phyloP scores from a whole-genome alignment of 2,113 vertebrate species.

The Lamprologus sp. region DNA sequence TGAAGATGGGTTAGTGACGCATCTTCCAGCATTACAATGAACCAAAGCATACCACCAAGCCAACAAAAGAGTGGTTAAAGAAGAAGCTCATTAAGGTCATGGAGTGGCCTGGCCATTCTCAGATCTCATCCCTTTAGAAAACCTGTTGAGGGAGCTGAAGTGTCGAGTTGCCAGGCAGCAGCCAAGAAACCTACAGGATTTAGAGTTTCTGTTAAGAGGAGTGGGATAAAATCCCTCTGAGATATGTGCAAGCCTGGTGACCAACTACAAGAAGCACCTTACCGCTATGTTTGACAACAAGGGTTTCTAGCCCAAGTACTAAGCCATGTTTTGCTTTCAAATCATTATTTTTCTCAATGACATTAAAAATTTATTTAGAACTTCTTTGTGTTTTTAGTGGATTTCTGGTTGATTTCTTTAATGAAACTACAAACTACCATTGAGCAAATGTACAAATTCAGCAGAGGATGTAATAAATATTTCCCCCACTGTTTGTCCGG shows the following conservation, averaged over 20 bases:
- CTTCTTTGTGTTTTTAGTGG: not conserved
- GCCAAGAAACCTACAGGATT: not conserved
- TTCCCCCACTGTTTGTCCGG: not conserved
- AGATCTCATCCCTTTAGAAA: not conserved
- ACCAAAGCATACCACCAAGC: not conserved
- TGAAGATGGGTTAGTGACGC: not conserved
- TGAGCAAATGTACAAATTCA: not conserved
- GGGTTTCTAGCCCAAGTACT: not conserved
- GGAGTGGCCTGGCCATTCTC: not conserved
- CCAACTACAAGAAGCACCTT: not conserved
- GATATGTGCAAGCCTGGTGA: not conserved
- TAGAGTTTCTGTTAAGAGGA: not conserved
- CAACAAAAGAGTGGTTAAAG: not conserved
- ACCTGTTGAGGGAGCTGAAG: not conserved
- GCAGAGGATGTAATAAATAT: not conserved
- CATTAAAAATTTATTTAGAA: not conserved
- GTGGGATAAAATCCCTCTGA: not conserved
- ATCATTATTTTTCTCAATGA: not conserved
- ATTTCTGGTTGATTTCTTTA: not conserved
- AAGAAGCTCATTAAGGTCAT: not conserved
- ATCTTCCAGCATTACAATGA: not conserved
- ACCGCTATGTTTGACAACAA: not conserved
- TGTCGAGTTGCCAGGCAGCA: not conserved
- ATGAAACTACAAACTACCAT: not conserved
- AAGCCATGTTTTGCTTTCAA: not conserved